Evolutionary conservation across 64 coral and sea anemone species (phyloP).

Genomic region (Orbicella faveolata): DNA sequence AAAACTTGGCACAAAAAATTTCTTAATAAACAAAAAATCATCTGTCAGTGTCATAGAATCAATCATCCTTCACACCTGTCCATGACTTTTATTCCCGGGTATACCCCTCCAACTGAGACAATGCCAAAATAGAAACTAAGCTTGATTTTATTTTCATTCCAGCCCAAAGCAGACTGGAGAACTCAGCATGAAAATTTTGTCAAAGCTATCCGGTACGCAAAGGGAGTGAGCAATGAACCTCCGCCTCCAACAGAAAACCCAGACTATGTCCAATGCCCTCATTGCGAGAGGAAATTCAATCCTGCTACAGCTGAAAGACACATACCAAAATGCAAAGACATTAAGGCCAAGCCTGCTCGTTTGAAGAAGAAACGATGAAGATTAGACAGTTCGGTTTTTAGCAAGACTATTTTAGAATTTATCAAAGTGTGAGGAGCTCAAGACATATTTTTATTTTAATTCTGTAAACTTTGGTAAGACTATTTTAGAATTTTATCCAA

Average conservation of each 20-base stretch:
- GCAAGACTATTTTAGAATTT: background rate
- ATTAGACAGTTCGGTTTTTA: background rate
- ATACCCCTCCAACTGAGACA: background rate
- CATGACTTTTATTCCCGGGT: too few species aligned
- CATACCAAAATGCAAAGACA: conserved; percentile 97
- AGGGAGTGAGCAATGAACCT: conserved; percentile 57
- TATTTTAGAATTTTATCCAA: background rate
- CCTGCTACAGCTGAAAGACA: conserved; percentile 84
- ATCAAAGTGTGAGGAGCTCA: background rate
- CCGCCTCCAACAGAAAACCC: conserved; percentile 76
- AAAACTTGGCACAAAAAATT: too few species aligned
- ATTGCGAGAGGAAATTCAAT: conserved; percentile 96
- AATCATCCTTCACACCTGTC: too few species aligned
- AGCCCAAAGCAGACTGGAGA: conserved; percentile 82
- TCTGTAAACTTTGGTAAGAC: background rate
- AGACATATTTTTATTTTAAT: too few species aligned
- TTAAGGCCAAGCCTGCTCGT: conserved; percentile 62
- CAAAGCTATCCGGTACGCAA: conserved; percentile 90
- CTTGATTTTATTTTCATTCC: background rate
- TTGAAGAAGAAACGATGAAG: conserved; percentile 31
- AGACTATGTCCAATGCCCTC: conserved; percentile 82
- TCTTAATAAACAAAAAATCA: too few species aligned
- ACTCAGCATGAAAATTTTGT: conserved; percentile 86
- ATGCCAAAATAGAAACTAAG: background rate
- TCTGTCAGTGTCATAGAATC: too few species aligned